Percentiles rank a stretch among this genome's conserved stretches.
Evolutionary conservation across 1,140 invertebrate species (phyloP).

Genomic region (Chironomus striatipennis): DNA sequence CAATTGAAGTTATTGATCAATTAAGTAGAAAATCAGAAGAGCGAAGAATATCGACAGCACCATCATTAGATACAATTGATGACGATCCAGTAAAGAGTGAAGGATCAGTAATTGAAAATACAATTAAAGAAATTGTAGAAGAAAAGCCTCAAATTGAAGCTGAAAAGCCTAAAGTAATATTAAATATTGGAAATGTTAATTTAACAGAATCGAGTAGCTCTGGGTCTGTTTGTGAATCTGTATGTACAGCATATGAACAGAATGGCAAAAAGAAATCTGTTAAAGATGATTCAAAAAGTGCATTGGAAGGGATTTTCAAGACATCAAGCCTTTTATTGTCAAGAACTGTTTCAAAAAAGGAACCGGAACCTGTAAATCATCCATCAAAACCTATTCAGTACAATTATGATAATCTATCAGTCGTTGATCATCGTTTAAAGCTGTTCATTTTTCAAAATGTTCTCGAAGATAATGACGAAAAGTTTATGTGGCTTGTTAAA

Average conservation of each 20-base stretch:
- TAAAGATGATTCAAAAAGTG: slow-evolving; percentile 24
- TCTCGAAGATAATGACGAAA: slow-evolving; percentile 47
- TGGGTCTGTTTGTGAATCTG: slow-evolving; percentile 52
- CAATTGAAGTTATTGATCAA: slow-evolving; percentile 53
- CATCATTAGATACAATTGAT: slow-evolving; percentile 30
- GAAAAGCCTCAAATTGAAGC: not conserved
- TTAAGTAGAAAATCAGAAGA: slow-evolving; percentile 39
- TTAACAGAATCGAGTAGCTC: slow-evolving; percentile 55
- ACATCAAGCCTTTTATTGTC: not conserved
- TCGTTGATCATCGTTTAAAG: slow-evolving; percentile 50
- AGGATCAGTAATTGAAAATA: slow-evolving; percentile 10
- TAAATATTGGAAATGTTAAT: slow-evolving; percentile 23
- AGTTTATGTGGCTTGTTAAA: slow-evolving; percentile 44
- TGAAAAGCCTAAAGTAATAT: not conserved
- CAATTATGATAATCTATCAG: slow-evolving; percentile 46
- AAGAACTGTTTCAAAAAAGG: slow-evolving; percentile 31
- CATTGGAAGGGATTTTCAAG: slow-evolving; percentile 5
- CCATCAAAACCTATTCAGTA: slow-evolving; percentile 35
- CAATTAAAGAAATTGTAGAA: not conserved
- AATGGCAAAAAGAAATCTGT: slow-evolving; percentile 27
- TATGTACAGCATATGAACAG: slow-evolving; percentile 52
- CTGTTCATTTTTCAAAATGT: slow-evolving; percentile 46
- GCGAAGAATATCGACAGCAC: slow-evolving; percentile 31
- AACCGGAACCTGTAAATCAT: slow-evolving; percentile 29
- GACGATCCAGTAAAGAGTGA: slow-evolving; percentile 27